phyloP scores from a whole-genome alignment of 2,113 vertebrate species.

The Arizona elegans region DNA sequence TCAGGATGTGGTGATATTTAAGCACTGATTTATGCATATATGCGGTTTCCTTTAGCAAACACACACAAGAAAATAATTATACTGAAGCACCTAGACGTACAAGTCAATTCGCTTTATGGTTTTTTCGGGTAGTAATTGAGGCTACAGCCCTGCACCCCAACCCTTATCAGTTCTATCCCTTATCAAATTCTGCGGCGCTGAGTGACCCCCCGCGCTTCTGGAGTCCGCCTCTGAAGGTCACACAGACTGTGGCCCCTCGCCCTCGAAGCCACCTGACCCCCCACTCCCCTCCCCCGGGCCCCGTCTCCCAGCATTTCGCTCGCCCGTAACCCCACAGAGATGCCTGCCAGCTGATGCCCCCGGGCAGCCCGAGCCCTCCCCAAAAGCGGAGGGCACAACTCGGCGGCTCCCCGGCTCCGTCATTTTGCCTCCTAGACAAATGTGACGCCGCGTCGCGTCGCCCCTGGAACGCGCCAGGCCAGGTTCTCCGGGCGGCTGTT shows the following conservation, averaged over 20 bases:
- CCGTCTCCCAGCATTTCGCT: background rate
- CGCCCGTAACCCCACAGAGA: background rate
- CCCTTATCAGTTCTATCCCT: background rate
- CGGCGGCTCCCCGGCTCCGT: background rate
- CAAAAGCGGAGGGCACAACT: background rate
- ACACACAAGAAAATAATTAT: background rate
- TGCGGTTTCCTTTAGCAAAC: background rate
- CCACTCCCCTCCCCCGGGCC: background rate
- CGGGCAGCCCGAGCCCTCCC: background rate
- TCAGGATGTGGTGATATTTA: background rate
- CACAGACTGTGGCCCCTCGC: background rate
- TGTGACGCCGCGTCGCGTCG: background rate
- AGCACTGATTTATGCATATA: background rate
- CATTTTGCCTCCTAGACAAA: background rate
- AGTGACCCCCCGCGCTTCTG: background rate
- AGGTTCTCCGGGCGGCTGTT: background rate
- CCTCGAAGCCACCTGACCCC: background rate
- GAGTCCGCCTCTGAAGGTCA: background rate
- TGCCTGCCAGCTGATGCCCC: background rate
- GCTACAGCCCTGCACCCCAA: background rate
- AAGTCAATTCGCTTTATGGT: background rate
- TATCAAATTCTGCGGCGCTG: background rate
- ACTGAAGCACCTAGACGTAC: background rate
- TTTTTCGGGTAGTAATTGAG: background rate
- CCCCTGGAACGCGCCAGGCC: background rate